Conservation (phyloP, 2,888 invertebrate genomes). For the Agrypnus murinus region DNA sequence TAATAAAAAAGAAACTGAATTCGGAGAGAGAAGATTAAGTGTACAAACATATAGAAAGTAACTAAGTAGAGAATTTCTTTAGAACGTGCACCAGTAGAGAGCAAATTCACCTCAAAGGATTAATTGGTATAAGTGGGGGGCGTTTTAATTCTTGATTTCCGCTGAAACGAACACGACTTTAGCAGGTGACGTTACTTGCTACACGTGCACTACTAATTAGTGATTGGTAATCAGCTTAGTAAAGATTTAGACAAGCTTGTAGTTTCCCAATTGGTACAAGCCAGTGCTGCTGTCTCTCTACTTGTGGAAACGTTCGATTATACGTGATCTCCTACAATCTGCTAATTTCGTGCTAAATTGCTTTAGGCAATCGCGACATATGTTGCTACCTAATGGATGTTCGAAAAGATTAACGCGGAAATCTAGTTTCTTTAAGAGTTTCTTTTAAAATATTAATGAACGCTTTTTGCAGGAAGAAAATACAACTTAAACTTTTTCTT, state of each 20-base stretch:
- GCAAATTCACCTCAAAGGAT: not conserved
- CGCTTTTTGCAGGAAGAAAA: no score
- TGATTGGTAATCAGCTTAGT: conserved; percentile 35
- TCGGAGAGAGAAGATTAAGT: no score
- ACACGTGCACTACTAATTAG: conserved; percentile 36
- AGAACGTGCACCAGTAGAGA: no score
- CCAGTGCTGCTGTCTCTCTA: conserved; percentile 26
- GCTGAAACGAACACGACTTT: conserved; percentile 13
- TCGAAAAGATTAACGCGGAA: no score
- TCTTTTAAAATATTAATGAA: no score
- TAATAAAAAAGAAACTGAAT: no score
- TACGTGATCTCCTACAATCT: conserved; percentile 46
- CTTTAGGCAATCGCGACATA: conserved; percentile 22
- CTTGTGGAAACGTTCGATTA: conserved; percentile 38
- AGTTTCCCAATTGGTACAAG: conserved; percentile 27
- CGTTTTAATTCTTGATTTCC: conserved; percentile 17
- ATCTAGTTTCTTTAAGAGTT: no score
- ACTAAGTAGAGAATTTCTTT: no score
- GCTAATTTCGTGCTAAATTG: conserved; percentile 47
- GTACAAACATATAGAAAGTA: no score
- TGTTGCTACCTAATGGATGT: not conserved
- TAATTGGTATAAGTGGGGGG: conserved; percentile 15
- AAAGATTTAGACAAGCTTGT: conserved; percentile 29
- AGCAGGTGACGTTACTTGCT: conserved; percentile 1
- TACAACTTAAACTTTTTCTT: no score